phyloP scores from a whole-genome alignment of 2,113 vertebrate species.

The Daphoenositta chrysoptera region DNA sequence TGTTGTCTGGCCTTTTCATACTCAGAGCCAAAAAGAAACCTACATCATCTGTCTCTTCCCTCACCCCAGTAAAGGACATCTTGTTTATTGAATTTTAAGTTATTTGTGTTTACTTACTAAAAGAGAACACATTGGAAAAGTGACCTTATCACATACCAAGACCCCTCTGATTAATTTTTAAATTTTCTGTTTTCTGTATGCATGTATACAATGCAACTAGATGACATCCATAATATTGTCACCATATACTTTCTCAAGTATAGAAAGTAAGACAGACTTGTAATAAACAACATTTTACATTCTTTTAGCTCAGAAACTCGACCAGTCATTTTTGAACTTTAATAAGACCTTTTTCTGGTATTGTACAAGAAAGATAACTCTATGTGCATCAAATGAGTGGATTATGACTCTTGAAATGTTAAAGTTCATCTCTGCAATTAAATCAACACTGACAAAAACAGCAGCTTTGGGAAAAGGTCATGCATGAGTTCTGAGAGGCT shows the following conservation, averaged over 20 bases:
- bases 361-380: neutral
- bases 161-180: neutral
- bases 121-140: neutral
- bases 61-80: neutral
- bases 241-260: neutral
- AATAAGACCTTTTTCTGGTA: neutral
- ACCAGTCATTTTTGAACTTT: neutral
- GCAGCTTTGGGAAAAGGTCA: slow-evolving; percentile 43
- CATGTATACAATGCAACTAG: neutral
- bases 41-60: neutral
- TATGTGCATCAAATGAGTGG: neutral
- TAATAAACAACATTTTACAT: neutral
- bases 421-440: slow-evolving; percentile 66
- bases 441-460: slow-evolving; percentile 31
- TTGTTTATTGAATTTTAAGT: neutral
- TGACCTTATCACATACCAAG: neutral
- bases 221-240: neutral
- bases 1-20: neutral
- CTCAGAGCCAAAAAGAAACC: neutral
- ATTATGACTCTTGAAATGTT: slow-evolving; percentile 39
- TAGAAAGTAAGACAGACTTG: neutral
- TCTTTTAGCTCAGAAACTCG: neutral
- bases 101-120: neutral
- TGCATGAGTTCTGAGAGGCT: neutral
- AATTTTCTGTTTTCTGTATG: neutral